Evolutionary conservation across 2,888 invertebrate species (phyloP), one percentile per base, ranked within the genome.

Genomic region (Azorinus chamasolen): DNA sequence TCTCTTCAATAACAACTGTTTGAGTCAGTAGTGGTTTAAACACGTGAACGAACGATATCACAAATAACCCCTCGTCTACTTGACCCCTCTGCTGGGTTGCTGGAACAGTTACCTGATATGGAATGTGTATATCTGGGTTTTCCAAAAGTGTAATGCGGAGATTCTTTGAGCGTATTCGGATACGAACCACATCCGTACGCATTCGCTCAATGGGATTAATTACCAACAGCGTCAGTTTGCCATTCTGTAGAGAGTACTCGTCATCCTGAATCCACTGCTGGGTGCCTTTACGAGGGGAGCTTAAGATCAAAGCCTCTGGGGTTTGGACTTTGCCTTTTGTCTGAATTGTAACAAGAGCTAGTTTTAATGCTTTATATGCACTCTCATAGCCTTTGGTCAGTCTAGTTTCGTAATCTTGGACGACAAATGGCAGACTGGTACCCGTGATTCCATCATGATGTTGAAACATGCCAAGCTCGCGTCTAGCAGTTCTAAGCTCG

Each of bases 371-470:
- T 39, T 54, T 43, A 25, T 57, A 45, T 6, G 65, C 46, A 27
- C 37, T 61, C 32, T 41, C 24, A 22, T 66, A 68, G 16, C 71
- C 79, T 2, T 14, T 39, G 41, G 59, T 25, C 12, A 92, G 79
- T 43, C 89, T 82, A 12, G 63, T 43, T 79, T 91, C 90, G 63
- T 98, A 99, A 93, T 99, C 99, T 72, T 96, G 95, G 96, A 98
- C 98, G 0, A 99, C 99, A 84, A 95, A 96, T 0, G 96, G 95
- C 91, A 97, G 97, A 1, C 97, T 97, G 0, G 99, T 99, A 8
- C 99, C 99, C 0, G 99, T 99, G 65, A 99, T 98, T 14, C 98
- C 99, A 91, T 99, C 99, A 93, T 99, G 99, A 92, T 99, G 99
- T 92, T 99, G 98, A 91, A 99, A 99, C 10, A 99, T 94, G 0